phyloP scores from a whole-genome alignment of 2,113 vertebrate genomes.

The Chaetodon auriga region DNA sequence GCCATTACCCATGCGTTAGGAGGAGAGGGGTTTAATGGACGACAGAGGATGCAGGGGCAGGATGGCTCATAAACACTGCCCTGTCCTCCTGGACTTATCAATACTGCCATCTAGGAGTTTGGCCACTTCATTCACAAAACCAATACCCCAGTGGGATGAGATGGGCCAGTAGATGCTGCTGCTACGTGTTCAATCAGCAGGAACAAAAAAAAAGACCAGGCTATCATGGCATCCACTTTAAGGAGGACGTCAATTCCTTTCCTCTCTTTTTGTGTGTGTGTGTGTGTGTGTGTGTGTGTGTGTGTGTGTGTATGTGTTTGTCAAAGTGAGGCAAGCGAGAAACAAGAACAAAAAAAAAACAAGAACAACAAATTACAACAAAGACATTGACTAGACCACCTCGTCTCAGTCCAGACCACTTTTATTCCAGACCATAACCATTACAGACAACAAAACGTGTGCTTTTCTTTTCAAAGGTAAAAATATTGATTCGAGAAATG shows the following conservation, averaged over 20 bases:
- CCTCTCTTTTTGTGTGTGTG: neutral
- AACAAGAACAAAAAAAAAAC: neutral
- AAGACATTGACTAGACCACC: neutral
- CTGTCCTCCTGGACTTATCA: conserved; percentile 60
- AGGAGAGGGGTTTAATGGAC: conserved; percentile 77
- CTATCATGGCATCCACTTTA: conserved; percentile 42
- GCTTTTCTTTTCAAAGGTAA: neutral
- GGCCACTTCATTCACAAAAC: conserved; percentile 83
- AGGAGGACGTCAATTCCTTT: conserved; percentile 39
- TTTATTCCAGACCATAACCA: neutral
- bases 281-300: conserved; percentile 2
- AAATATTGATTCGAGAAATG: conserved; percentile 32
- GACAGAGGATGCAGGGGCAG: conserved; percentile 77
- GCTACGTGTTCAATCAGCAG: conserved; percentile 59
- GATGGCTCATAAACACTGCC: conserved; percentile 57
- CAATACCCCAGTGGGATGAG: conserved; percentile 80
- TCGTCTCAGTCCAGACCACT: neutral
- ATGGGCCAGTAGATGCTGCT: conserved; percentile 3
- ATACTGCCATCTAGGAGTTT: conserved; percentile 79
- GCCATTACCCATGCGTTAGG: conserved; percentile 73
- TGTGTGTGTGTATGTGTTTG: conserved; percentile 17
- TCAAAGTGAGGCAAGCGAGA: neutral
- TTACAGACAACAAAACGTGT: neutral
- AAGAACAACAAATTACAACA: neutral
- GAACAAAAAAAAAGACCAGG: conserved; percentile 16